Conservation (phyloP, 2,888 invertebrate genomes). For the Mystacides longicornis region DNA sequence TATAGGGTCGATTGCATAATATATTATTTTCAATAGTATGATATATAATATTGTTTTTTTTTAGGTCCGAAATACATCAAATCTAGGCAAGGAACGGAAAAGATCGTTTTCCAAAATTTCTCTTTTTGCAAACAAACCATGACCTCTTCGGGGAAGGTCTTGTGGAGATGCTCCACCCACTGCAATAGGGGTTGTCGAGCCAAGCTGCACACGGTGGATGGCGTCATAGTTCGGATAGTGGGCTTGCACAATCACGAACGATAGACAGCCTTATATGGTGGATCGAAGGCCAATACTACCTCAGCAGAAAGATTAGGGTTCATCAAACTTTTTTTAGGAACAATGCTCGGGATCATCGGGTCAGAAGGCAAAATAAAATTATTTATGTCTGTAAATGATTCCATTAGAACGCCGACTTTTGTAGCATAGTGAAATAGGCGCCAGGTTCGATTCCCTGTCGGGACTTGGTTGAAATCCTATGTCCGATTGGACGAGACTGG, state of each 20-base stretch:
- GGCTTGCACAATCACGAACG: conserved; percentile 7
- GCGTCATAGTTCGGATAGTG: background rate
- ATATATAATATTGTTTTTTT: conserved; percentile 3
- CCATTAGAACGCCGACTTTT: no score
- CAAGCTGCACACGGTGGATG: conserved; percentile 28
- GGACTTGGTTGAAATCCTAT: no score
- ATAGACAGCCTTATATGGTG: no score
- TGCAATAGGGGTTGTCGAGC: conserved; percentile 24
- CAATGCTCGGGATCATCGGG: no score
- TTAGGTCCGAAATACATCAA: background rate
- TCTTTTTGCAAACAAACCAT: conserved; percentile 1
- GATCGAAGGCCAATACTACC: no score
- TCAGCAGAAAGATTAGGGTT: no score
- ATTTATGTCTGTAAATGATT: no score
- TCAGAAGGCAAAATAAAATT: no score
- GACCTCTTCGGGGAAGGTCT: background rate
- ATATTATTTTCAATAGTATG: background rate
- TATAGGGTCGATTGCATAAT: background rate
- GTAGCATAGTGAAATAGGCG: no score
- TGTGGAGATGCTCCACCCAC: conserved; percentile 13
- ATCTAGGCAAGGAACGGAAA: background rate
- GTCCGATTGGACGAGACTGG: no score
- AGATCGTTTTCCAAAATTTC: conserved; percentile 3
- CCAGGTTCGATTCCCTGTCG: no score
- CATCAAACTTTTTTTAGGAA: no score